Base-by-base conservation (phyloP, 2,797 vertebrate species). In the Protonibea diacanthus region DNA sequence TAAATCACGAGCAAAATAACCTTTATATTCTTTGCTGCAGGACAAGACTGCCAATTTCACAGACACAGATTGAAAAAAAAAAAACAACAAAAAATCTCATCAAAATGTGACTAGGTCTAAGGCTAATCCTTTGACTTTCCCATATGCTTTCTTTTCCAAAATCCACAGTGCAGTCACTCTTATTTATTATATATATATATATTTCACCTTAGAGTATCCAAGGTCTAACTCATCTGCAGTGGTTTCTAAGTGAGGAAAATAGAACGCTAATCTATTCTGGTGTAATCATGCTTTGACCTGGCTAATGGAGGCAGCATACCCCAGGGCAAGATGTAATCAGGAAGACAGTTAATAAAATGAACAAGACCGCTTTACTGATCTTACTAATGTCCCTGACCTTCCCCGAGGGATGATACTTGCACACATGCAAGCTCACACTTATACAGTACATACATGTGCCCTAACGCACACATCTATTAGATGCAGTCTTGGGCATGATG, bases 341-440 rank as follows among this genome's bases (percentile, higher is more conserved):
- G 76, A 83, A 79, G 81, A 91, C 86, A 83, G 90, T 93, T 93
- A 91, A 94, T 92, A 92, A 93, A 94, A 94, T 89, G 86, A 93
- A 93, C 90, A 92, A 87, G 91, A 91, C 86, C 64, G 74, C 77
- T 89, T 87, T 88, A 87, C 86, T 83, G 89, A 91, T 88, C 81
- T 76, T 68, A 81, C 85, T 91, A 90, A 93, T 87, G 88, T 91
- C 80, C 81, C 89, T 82, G 91, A 91, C 88, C 86, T 92, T 89
- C 90, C 90, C 88, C 4, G 0, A 73, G 87, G 88, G 80, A 86
- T 7, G 17, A 44, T 74, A 51, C 68, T 73, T 56, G 67, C 61
- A 81, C 81, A 67, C 78, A 75, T 44, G 45, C 66, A 74, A 20
- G 33, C 33, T 56, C 69, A 78, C 49, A 74, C 48, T 40, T 53